Evolutionary conservation across 1,140 invertebrate species (phyloP).

Genomic region (Latrodectus geometricus): DNA sequence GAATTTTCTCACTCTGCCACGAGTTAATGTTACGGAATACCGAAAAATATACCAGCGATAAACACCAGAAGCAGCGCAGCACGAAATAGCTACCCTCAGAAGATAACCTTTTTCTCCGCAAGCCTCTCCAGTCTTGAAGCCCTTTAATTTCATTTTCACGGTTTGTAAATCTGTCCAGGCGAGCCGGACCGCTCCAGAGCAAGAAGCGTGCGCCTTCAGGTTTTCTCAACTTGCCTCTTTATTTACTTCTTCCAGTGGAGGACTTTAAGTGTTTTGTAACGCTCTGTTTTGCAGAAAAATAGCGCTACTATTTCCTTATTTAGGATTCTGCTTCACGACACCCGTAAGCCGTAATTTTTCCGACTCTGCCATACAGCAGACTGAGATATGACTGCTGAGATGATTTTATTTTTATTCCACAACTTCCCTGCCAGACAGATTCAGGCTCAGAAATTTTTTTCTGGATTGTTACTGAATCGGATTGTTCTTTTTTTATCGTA

Average conservation of each 20-base stretch:
- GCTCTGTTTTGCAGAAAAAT: slow-evolving; percentile 29
- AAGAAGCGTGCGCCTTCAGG: not conserved
- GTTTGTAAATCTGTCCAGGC: slow-evolving; percentile 49
- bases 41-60: slow-evolving; percentile 21
- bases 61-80: slow-evolving; percentile 11
- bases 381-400: not conserved
- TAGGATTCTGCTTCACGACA: slow-evolving; percentile 17
- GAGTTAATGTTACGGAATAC: not conserved
- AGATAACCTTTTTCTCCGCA: not conserved
- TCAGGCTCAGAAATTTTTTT: too few relatives aligned
- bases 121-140: slow-evolving; percentile 29
- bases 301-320: slow-evolving; percentile 44
- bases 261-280: slow-evolving; percentile 24
- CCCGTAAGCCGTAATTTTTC: slow-evolving; percentile 29
- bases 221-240: slow-evolving; percentile 5
- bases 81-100: slow-evolving; percentile 5
- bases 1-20: too few relatives aligned
- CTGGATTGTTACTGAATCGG: too few relatives aligned
- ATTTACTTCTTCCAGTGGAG: slow-evolving; percentile 20
- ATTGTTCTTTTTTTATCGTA: too few relatives aligned
- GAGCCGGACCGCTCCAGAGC: not conserved
- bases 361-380: not conserved
- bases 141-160: slow-evolving; percentile 58
- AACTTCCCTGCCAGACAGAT: not conserved
- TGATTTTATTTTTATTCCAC: not conserved